A percentile compares a stretch with the other conserved stretches of the same genome.
Conservation (phyloP, 2,113 vertebrate genomes). For the Cyprinodon brontotheroides region DNA sequence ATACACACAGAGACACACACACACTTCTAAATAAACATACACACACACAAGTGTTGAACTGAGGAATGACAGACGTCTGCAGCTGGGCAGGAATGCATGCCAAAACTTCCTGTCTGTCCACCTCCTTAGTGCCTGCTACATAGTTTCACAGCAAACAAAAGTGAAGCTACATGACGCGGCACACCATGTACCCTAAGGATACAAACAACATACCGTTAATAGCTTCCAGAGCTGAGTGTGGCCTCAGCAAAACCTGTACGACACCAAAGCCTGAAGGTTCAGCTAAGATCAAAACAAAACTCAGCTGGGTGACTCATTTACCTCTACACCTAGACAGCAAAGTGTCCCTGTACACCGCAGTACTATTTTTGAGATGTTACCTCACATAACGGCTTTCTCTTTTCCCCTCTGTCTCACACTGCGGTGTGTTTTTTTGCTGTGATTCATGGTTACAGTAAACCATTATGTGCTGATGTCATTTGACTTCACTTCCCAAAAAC, state of each 20-base stretch:
- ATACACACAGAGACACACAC: constrained; percentile 17
- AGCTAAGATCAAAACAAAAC: constrained; percentile 50
- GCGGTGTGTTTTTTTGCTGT: constrained; percentile 58
- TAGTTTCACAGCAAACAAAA: constrained; percentile 74
- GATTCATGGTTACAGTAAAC: constrained; percentile 80
- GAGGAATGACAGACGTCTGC: constrained; percentile 92
- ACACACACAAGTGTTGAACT: constrained; percentile 83
- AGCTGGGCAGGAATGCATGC: constrained; percentile 89
- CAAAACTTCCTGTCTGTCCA: constrained; percentile 88
- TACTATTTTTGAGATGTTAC: constrained; percentile 65
- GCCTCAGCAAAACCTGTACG: constrained; percentile 44
- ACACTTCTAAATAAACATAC: constrained; percentile 51
- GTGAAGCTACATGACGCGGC: constrained; percentile 28
- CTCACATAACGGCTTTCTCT: constrained; percentile 57
- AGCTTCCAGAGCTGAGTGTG: constrained; percentile 51
- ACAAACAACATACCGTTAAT: constrained; percentile 48
- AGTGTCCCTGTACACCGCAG: constrained; percentile 47
- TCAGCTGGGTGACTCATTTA: constrained; percentile 52
- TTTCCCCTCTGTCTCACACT: constrained; percentile 58
- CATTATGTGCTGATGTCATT: constrained; percentile 71
- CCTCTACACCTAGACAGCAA: constrained; percentile 48
- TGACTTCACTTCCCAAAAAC: constrained; percentile 76
- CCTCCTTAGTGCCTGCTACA: constrained; percentile 78
- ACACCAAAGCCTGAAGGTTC: constrained; percentile 40
- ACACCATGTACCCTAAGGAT: constrained; percentile 33